Evolutionary conservation across 2,888 invertebrate genomes (phyloP).

Genomic region (Poecilobothrus nobilitatus): DNA sequence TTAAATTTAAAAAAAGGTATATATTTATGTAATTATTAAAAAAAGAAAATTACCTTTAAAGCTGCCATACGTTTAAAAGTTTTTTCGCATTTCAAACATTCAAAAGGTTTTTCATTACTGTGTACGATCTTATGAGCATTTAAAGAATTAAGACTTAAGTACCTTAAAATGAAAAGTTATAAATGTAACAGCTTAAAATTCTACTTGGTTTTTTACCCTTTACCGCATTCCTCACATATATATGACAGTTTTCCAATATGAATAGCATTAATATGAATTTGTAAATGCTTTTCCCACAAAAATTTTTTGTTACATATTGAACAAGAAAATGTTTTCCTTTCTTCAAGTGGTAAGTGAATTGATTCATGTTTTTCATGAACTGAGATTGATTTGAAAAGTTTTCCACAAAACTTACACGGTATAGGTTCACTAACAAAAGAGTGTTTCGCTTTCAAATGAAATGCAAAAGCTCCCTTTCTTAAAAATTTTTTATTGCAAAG

Average conservation of each 20-base stretch:
- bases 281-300: slow-evolving; percentile 20
- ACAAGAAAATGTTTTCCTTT: slow-evolving; percentile 29
- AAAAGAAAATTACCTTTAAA: slow-evolving; percentile 7
- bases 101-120: slow-evolving; percentile 35
- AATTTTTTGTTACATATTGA: slow-evolving; percentile 36
- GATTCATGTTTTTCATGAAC: slow-evolving; percentile 26
- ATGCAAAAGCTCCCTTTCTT: not conserved
- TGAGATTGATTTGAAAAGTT: not conserved
- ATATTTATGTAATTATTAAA: no score
- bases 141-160: slow-evolving; percentile 37
- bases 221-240: slow-evolving; percentile 38
- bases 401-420: slow-evolving; percentile 5
- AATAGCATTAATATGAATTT: slow-evolving; percentile 14
- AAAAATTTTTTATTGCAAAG: not conserved
- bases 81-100: slow-evolving; percentile 32
- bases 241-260: slow-evolving; percentile 30
- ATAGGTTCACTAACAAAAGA: not conserved
- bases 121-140: slow-evolving; percentile 40
- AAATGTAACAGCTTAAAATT: no score
- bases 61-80: slow-evolving; percentile 26
- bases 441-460: not conserved
- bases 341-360: slow-evolving; percentile 29
- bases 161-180: slow-evolving; percentile 24
- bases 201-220: slow-evolving; percentile 19
- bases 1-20: no score